Conservation (phyloP, 1,140 invertebrate genomes). For the Pseudomyrmex gracilis region DNA sequence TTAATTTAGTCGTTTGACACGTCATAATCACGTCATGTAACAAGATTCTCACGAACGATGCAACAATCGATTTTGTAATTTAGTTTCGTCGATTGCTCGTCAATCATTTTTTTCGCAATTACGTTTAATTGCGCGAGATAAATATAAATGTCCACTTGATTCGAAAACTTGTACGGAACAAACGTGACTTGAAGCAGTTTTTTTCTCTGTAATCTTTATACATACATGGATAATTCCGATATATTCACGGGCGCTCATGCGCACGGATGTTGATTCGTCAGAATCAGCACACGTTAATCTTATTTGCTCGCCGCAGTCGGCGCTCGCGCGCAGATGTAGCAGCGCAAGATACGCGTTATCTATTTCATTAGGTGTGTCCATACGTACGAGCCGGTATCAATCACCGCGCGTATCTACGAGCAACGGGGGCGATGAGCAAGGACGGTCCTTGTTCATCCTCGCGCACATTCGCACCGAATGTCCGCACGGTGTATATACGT, state of each 20-base stretch:
- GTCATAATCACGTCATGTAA: not conserved
- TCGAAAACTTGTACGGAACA: too few relatives aligned
- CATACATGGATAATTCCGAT: too few relatives aligned
- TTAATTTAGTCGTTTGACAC: constrained; percentile 19
- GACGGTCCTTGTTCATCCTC: constrained; percentile 50
- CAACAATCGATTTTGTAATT: too few relatives aligned
- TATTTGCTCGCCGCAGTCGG: constrained; percentile 21
- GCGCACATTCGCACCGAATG: constrained; percentile 27
- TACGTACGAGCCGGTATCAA: constrained; percentile 48
- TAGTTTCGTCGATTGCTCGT: too few relatives aligned
- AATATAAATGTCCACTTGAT: too few relatives aligned
- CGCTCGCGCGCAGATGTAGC: constrained; percentile 18
- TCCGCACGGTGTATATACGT: constrained; percentile 22
- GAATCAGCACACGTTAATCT: not conserved
- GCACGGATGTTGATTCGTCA: not conserved
- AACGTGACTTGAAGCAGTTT: too few relatives aligned
- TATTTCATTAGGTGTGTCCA: constrained; percentile 59
- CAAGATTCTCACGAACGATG: too few relatives aligned
- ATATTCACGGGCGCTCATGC: not conserved
- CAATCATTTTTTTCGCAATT: not conserved
- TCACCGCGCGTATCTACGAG: constrained; percentile 48
- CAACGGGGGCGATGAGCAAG: constrained; percentile 39
- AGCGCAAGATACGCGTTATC: constrained; percentile 49
- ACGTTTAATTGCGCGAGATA: too few relatives aligned
- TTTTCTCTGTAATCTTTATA: not conserved